phyloP scores from a whole-genome alignment of 2,797 vertebrate species.

The Micrastur ruficollis region DNA sequence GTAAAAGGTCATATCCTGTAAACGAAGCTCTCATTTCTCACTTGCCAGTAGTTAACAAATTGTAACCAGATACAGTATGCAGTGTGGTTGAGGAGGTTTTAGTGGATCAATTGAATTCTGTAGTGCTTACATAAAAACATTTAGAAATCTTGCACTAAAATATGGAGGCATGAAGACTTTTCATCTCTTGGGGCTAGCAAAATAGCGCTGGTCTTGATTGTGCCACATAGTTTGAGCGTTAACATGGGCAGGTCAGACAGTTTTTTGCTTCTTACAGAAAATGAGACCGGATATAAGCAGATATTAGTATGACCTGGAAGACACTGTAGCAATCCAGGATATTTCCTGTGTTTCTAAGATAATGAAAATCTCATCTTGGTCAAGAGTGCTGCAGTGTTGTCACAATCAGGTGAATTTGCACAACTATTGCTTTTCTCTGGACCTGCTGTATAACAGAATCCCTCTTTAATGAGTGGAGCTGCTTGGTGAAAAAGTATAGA shows the following conservation, averaged over 20 bases:
- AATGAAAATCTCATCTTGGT: background rate
- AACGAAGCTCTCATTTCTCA: background rate
- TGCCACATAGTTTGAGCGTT: background rate
- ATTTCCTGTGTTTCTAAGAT: background rate
- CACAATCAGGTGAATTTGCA: background rate
- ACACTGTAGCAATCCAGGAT: background rate
- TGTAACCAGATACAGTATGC: background rate
- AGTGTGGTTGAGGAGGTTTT: background rate
- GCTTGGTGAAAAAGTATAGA: background rate
- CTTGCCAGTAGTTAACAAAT: background rate
- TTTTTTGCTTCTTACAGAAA: background rate
- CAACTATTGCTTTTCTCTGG: background rate
- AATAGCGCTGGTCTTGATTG: background rate
- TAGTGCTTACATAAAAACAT: background rate
- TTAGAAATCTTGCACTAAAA: background rate
- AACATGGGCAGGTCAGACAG: background rate
- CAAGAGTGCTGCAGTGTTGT: background rate
- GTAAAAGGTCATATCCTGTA: slow-evolving; percentile 14
- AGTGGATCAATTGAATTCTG: background rate
- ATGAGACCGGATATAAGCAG: background rate
- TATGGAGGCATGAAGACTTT: background rate
- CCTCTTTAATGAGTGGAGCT: background rate
- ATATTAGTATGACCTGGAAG: background rate
- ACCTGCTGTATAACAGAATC: background rate
- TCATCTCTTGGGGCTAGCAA: background rate